Percentiles rank a stretch among this genome's conserved stretches.
These are phyloP conservation scores for Brotula barbata DNA, from an alignment of 2,797 vertebrate genomes.

Conservation along the genomic window DNA sequence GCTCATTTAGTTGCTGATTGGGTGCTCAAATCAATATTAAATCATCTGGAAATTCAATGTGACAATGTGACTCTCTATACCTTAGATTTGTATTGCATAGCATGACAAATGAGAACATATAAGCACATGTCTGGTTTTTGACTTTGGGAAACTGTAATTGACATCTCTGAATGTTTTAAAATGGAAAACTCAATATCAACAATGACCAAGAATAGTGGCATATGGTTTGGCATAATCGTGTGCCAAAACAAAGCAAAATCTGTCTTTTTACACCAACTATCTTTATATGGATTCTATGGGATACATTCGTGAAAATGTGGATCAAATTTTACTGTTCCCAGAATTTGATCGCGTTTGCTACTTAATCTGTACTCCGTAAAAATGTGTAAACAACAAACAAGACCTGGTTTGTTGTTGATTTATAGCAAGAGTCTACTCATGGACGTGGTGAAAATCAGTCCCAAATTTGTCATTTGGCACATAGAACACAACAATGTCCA, in stretches of 20 bases:
- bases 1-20: constrained; percentile 25
- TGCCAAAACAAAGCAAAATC: background rate
- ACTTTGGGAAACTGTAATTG: constrained; percentile 31
- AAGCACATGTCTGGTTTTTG: background rate
- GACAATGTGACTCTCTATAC: constrained; percentile 6
- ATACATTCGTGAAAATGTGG: constrained; percentile 17
- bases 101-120: constrained; percentile 19
- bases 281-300: constrained; percentile 8
- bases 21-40: constrained; percentile 35
- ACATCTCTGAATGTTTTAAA: constrained; percentile 4
- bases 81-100: constrained; percentile 29
- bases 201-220: background rate
- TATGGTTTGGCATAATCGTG: background rate
- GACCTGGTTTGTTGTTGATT: background rate
- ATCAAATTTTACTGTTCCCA: background rate
- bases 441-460: constrained; percentile 11
- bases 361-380: too few species aligned
- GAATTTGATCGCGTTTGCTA: too few species aligned
- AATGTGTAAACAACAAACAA: too few species aligned
- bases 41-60: constrained; percentile 35
- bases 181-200: background rate
- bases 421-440: constrained; percentile 8
- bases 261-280: background rate
- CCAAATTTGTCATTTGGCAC: constrained; percentile 13
- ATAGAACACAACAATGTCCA: background rate